Conservation (phyloP, 1,140 invertebrate genomes). For the Drosophila takahashii region DNA sequence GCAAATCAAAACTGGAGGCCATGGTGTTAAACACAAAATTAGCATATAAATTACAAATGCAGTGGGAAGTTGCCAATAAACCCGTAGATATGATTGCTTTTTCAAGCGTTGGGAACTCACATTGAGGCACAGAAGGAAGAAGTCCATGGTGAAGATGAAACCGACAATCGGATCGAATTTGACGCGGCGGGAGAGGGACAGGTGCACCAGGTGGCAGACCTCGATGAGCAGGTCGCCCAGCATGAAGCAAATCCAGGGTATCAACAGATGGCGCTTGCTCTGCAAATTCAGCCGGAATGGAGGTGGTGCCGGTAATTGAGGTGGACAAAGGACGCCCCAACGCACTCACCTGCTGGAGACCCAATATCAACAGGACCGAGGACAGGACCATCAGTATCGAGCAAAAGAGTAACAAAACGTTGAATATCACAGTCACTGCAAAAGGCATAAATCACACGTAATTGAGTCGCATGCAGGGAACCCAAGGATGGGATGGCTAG, state of each 20-base stretch:
- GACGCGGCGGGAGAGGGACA: conserved; percentile 63
- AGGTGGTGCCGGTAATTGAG: background rate
- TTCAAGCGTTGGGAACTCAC: conserved; percentile 45
- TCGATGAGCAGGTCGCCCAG: conserved; percentile 71
- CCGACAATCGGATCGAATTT: conserved; percentile 77
- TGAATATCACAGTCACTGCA: conserved; percentile 82
- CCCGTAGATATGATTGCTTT: no score
- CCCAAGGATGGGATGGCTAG: background rate
- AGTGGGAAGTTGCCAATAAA: background rate
- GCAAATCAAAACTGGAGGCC: no score
- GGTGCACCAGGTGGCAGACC: conserved; percentile 60
- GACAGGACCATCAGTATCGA: conserved; percentile 70
- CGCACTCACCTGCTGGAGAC: conserved; percentile 65
- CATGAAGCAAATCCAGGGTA: conserved; percentile 76
- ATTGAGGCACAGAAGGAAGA: conserved; percentile 76
- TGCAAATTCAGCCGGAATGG: conserved; percentile 9
- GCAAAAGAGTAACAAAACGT: conserved; percentile 77
- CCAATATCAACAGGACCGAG: conserved; percentile 63
- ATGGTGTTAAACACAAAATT: background rate
- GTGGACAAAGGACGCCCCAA: background rate
- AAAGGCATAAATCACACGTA: conserved; percentile 52
- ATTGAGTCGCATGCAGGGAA: conserved; percentile 19
- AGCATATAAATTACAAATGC: background rate
- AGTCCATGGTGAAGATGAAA: conserved; percentile 78
- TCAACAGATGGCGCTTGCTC: conserved; percentile 71